These are phyloP conservation scores for Columba janthina DNA, from an alignment of 2,113 vertebrate genomes.

Conservation along the genomic window DNA sequence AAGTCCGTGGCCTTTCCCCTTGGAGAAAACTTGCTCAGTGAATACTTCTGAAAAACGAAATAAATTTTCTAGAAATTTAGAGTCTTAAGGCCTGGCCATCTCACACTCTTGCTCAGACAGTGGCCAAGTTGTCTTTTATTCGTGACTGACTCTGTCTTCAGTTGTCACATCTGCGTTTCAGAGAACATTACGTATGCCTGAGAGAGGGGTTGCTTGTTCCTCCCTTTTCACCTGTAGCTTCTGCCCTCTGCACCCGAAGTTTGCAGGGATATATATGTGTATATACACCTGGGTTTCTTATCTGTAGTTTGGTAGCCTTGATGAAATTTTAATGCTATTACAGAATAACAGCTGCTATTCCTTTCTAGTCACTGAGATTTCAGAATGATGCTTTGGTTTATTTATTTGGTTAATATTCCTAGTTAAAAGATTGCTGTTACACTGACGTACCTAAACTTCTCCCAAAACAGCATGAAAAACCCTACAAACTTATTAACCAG, in stretches of 20 bases:
- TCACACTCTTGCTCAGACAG: not conserved
- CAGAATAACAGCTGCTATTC: not conserved
- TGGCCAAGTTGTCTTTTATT: not conserved
- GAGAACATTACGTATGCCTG: not conserved
- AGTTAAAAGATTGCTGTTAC: not conserved
- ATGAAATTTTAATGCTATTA: not conserved
- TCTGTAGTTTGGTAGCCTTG: not conserved
- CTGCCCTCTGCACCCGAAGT: not conserved
- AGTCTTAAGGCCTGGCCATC: not conserved
- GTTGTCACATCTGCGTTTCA: not conserved
- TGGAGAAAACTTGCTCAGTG: not conserved
- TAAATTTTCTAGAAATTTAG: not conserved
- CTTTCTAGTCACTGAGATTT: not conserved
- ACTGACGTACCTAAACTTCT: not conserved
- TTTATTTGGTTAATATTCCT: not conserved
- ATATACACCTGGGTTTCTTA: not conserved
- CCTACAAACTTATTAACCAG: not conserved
- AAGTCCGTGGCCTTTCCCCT: not conserved
- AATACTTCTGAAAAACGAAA: not conserved
- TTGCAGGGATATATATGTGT: fast-evolving
- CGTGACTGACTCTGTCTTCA: not conserved
- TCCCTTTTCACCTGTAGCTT: not conserved
- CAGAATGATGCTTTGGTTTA: not conserved
- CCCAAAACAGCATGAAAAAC: not conserved
- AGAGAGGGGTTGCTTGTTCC: not conserved